Conservation (phyloP, 2,113 vertebrate genomes). For the Columbina picui region DNA sequence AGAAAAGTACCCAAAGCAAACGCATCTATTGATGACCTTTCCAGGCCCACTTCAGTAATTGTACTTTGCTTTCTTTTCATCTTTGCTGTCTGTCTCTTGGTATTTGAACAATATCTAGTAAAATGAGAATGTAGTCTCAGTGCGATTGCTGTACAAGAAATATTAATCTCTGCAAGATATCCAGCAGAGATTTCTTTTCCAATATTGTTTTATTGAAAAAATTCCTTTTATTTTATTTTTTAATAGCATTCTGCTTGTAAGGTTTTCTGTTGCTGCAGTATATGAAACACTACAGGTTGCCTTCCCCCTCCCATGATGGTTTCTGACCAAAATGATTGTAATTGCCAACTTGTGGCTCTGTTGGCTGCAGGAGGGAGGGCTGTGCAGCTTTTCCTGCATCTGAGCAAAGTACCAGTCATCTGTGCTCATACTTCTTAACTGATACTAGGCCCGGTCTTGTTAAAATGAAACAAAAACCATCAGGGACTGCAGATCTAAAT, state of each 20-base stretch:
- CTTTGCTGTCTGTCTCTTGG: neutral
- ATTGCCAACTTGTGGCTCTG: neutral
- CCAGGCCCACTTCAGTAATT: neutral
- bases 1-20: neutral
- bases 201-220: neutral
- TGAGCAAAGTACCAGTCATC: neutral
- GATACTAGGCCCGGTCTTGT: neutral
- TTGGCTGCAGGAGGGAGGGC: neutral
- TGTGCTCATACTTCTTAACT: neutral
- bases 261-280: neutral
- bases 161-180: conserved; percentile 3
- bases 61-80: neutral
- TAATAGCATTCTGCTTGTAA: neutral
- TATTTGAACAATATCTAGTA: conserved; percentile 25
- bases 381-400: neutral
- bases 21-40: conserved; percentile 24
- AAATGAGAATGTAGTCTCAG: neutral
- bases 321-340: neutral
- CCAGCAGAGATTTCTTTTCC: conserved; percentile 25
- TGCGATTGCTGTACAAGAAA: neutral
- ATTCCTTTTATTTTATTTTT: neutral
- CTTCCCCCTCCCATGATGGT: neutral
- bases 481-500: neutral
- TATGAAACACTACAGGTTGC: neutral
- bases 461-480: neutral